Conservation (phyloP, 2,113 vertebrate species). For the Falcunculus frontatus region DNA sequence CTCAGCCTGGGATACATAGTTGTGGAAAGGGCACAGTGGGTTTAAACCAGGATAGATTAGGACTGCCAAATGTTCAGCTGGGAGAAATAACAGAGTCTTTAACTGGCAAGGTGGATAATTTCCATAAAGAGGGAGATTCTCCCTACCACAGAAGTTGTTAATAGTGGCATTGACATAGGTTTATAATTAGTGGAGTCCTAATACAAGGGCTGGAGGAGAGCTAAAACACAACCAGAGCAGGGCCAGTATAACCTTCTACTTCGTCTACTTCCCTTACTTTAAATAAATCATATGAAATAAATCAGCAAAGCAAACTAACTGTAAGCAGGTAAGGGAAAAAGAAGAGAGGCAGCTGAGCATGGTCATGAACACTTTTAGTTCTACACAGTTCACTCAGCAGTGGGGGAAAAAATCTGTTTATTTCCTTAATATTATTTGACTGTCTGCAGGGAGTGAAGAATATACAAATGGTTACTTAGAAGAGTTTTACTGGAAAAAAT, state of each 20-base stretch:
- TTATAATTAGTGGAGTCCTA: background rate
- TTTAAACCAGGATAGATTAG: background rate
- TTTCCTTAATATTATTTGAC: background rate
- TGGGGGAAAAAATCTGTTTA: rapidly evolving
- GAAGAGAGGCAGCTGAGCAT: background rate
- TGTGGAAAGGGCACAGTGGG: background rate
- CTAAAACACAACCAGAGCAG: background rate
- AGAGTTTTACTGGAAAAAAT: background rate
- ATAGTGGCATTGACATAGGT: background rate
- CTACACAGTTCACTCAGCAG: background rate
- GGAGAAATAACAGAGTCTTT: background rate
- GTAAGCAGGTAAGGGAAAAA: background rate
- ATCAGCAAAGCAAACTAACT: background rate
- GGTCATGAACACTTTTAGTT: background rate
- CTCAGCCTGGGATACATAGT: background rate
- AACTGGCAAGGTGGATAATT: background rate
- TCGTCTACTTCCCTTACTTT: background rate
- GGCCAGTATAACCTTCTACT: background rate
- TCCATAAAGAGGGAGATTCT: background rate
- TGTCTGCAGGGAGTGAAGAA: background rate
- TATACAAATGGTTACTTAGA: background rate
- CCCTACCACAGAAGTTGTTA: background rate
- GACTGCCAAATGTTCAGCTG: background rate
- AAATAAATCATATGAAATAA: background rate
- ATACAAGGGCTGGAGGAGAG: background rate